phyloP scores from a whole-genome alignment of 2,113 vertebrate genomes.

The Alethe castanea region DNA sequence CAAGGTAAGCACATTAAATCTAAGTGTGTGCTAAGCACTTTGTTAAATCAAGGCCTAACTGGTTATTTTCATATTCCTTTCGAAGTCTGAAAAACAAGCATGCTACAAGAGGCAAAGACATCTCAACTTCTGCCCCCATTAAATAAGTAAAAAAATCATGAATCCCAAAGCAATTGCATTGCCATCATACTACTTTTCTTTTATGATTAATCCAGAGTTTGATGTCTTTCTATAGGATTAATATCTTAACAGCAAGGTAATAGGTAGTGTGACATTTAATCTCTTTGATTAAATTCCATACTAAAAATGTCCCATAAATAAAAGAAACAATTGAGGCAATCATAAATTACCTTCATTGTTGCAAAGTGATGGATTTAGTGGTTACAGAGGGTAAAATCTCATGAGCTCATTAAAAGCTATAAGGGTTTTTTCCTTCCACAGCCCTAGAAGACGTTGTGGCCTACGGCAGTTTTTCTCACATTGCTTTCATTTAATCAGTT shows the following conservation, averaged over 20 bases:
- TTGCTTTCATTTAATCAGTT: constrained; percentile 35
- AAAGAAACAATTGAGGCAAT: constrained; percentile 59
- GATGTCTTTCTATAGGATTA: constrained; percentile 57
- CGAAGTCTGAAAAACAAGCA: background rate
- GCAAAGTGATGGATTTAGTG: constrained; percentile 59
- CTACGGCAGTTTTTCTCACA: constrained; percentile 5
- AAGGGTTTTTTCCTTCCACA: constrained; percentile 13
- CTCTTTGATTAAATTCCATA: constrained; percentile 71
- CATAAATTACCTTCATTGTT: constrained; percentile 68
- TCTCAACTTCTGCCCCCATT: constrained; percentile 4
- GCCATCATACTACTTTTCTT: constrained; percentile 7
- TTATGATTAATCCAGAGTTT: constrained; percentile 31
- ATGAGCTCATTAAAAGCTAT: constrained; percentile 52
- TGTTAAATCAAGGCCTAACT: background rate
- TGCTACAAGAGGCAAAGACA: background rate
- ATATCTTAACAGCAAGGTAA: constrained; percentile 62
- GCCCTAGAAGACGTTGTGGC: constrained; percentile 21
- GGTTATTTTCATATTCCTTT: background rate
- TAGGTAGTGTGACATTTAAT: constrained; percentile 63
- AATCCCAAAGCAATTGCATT: constrained; percentile 36
- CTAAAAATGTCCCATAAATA: constrained; percentile 68
- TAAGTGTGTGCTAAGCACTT: background rate
- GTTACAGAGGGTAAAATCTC: constrained; percentile 55
- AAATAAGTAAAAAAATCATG: constrained; percentile 38
- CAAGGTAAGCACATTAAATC: background rate